These are phyloP conservation scores for Prorops nasuta DNA, from an alignment of 1,140 invertebrate genomes.

Conservation along the genomic window DNA sequence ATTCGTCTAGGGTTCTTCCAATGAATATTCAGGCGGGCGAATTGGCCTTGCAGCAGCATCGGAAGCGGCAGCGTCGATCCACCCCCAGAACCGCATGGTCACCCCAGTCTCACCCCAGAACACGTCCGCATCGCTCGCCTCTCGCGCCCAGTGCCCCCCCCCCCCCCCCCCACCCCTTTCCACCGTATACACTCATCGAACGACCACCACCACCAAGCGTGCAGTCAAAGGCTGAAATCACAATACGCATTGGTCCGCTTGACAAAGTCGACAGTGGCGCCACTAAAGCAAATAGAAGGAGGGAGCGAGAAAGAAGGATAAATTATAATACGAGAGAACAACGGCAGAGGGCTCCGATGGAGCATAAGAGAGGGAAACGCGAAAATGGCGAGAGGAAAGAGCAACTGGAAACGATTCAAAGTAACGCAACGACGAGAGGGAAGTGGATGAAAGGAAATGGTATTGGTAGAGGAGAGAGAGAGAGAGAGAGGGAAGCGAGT, in stretches of 20 bases:
- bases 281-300: constrained; percentile 47
- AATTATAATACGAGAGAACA: not conserved
- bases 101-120: too few relatives aligned
- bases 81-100: too few relatives aligned
- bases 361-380: not conserved
- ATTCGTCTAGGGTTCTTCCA: constrained; percentile 44
- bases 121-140: constrained; percentile 13
- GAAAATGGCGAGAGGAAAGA: not conserved
- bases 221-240: constrained; percentile 56
- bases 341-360: constrained; percentile 10
- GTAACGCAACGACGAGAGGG: too few relatives aligned
- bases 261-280: constrained; percentile 41
- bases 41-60: too few relatives aligned
- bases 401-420: not conserved
- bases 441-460: too few relatives aligned
- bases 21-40: constrained; percentile 51
- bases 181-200: constrained; percentile 39
- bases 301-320: constrained; percentile 18
- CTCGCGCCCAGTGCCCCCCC: constrained; percentile 22
- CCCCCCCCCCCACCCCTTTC: constrained; percentile 13
- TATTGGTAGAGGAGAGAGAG: too few relatives aligned
- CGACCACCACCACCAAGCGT: constrained; percentile 42
- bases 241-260: constrained; percentile 57
- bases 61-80: too few relatives aligned
- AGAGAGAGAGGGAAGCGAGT: not conserved